Evolutionary conservation across 2,113 vertebrate species (phyloP).

Genomic region (Malaclemys terrapin): DNA sequence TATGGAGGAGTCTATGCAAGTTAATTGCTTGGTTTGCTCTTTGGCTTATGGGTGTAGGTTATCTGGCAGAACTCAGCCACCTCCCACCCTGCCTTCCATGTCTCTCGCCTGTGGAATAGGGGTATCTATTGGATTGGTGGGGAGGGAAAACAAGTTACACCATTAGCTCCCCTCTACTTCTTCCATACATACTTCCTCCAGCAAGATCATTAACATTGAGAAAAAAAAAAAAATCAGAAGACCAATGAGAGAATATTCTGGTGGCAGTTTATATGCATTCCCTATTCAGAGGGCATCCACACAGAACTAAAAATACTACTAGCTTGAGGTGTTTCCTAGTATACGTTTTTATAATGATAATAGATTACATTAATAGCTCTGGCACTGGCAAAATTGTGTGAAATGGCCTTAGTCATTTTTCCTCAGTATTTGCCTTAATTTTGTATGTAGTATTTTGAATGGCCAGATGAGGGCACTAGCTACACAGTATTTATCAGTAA

Average conservation of each 20-base stretch:
- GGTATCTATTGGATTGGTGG: not conserved
- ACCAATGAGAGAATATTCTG: not conserved
- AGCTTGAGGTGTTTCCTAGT: not conserved
- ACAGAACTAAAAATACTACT: fast-evolving
- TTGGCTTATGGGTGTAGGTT: not conserved
- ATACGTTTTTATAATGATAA: not conserved
- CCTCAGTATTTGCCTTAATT: not conserved
- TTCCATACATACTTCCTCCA: not conserved
- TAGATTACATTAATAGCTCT: not conserved
- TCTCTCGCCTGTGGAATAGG: not conserved
- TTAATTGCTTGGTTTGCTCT: not conserved
- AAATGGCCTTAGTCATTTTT: not conserved
- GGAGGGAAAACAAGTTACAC: not conserved
- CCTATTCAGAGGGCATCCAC: not conserved
- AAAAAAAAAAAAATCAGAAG: not conserved
- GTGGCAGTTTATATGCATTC: not conserved
- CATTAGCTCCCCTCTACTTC: not conserved
- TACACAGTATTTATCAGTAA: not conserved
- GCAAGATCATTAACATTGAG: not conserved
- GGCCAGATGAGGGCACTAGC: not conserved
- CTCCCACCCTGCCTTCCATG: not conserved
- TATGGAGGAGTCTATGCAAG: not conserved
- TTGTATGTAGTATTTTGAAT: not conserved
- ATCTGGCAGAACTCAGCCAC: not conserved
- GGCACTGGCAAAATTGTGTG: not conserved